A percentile compares a stretch with the other conserved stretches of the same genome.
Evolutionary conservation across 2,113 vertebrate species (phyloP).

Genomic region (Ariopsis seemanni): DNA sequence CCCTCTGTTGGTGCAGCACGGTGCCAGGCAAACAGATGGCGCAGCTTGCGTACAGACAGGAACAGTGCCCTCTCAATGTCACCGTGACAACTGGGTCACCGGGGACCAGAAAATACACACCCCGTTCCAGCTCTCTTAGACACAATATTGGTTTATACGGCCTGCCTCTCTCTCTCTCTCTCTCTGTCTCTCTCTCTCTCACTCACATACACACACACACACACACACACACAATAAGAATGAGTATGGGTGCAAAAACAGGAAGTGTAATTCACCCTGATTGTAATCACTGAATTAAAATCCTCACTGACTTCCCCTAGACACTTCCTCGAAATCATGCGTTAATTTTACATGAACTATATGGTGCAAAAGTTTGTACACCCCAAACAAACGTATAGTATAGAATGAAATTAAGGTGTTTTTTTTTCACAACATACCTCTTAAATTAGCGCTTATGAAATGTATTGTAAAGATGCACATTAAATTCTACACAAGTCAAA

Average conservation of each 20-base stretch:
- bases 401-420: too few species aligned
- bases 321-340: neutral
- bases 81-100: constrained; percentile 45
- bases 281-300: neutral
- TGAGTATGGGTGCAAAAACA: neutral
- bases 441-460: too few species aligned
- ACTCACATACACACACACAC: neutral
- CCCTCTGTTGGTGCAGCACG: constrained; percentile 54
- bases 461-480: too few species aligned
- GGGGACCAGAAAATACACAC: constrained; percentile 35
- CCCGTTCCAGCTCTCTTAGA: constrained; percentile 33
- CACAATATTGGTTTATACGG: constrained; percentile 16
- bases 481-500: too few species aligned
- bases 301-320: too few species aligned
- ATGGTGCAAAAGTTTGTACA: neutral
- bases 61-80: constrained; percentile 61
- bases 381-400: neutral
- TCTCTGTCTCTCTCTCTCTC: too few species aligned
- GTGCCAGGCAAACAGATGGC: constrained; percentile 64
- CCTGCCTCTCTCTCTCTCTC: neutral
- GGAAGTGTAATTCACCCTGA: neutral
- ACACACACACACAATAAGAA: neutral
- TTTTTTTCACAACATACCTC: too few species aligned
- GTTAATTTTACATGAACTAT: neutral
- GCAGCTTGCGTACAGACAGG: constrained; percentile 46